Evolutionary conservation across 2,888 invertebrate species (phyloP).

Genomic region (Polia nebulosa): DNA sequence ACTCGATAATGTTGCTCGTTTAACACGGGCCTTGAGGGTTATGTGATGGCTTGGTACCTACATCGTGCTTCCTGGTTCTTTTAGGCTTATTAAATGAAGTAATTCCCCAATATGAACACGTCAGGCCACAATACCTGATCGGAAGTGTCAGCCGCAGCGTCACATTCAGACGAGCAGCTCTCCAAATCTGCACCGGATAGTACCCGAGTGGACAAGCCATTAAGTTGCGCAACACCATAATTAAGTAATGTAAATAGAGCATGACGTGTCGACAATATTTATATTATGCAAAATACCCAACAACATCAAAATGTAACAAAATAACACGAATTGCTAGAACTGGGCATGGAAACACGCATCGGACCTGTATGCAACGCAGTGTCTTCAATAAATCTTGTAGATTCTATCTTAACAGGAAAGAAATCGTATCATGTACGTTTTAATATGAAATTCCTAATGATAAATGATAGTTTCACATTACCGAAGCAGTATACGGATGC

Average conservation of each 20-base stretch:
- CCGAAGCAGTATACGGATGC: neutral
- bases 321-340: neutral
- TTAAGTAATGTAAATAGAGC: constrained; percentile 45
- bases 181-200: constrained; percentile 52
- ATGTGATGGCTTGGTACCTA: neutral
- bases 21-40: no score
- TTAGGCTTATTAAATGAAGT: neutral
- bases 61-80: neutral
- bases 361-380: neutral
- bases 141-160: constrained; percentile 17
- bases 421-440: neutral
- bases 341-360: neutral
- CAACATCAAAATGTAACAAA: neutral
- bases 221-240: constrained; percentile 46
- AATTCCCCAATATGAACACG: neutral
- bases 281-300: neutral
- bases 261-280: constrained; percentile 11
- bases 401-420: neutral
- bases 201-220: constrained; percentile 25
- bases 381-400: constrained; percentile 11
- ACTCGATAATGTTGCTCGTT: neutral
- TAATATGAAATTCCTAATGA: neutral
- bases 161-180: constrained; percentile 26
- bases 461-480: neutral
- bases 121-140: constrained; percentile 9